Evolutionary conservation across 2,113 vertebrate genomes (phyloP).

Genomic region (Rhadina sibilatrix): DNA sequence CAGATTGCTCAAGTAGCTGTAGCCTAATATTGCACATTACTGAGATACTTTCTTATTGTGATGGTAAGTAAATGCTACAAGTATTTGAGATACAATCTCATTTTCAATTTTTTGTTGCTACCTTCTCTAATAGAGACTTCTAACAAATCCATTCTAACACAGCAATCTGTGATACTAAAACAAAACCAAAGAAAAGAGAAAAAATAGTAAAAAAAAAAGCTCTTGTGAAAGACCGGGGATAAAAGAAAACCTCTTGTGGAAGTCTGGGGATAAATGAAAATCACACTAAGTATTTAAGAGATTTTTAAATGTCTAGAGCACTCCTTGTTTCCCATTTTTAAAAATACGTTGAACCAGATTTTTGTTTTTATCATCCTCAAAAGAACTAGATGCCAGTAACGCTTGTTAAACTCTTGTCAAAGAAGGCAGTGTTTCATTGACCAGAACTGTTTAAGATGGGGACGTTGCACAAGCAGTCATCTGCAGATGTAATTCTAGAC

Average conservation of each 20-base stretch:
- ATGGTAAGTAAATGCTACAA: background rate
- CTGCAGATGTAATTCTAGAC: background rate
- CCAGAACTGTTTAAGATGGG: background rate
- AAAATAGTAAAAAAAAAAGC: background rate
- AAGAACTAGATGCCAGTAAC: background rate
- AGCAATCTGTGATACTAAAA: background rate
- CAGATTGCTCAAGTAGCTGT: background rate
- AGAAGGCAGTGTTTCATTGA: background rate
- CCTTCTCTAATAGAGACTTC: background rate
- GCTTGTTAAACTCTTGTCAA: background rate
- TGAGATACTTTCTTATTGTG: background rate
- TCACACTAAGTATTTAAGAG: background rate
- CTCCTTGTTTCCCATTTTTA: background rate
- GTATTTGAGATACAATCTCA: background rate
- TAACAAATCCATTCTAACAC: background rate
- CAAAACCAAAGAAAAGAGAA: background rate
- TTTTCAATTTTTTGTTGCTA: background rate
- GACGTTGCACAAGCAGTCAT: background rate
- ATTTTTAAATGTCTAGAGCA: background rate
- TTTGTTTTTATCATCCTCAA: background rate
- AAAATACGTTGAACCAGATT: background rate
- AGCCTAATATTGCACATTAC: background rate
- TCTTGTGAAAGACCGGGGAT: background rate
- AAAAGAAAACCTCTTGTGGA: background rate
- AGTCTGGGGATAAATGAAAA: constrained; percentile 2